Evolutionary conservation across 2,888 invertebrate species (phyloP).

Genomic region (Rhamphomyia laevipes): DNA sequence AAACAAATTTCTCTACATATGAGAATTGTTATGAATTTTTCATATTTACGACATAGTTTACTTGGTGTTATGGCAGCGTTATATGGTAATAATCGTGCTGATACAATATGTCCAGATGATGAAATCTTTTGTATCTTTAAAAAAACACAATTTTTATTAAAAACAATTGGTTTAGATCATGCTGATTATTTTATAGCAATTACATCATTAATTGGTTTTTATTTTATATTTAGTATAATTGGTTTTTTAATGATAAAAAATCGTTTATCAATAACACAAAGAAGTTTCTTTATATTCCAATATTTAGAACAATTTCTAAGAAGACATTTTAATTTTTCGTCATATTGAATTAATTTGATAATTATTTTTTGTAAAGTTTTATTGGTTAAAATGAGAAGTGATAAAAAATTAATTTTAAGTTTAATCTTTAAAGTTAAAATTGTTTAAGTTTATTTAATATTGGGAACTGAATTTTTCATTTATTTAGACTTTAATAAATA

Average conservation of each 20-base stretch:
- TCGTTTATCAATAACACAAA: conserved; percentile 45
- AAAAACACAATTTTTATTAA: conserved; percentile 60
- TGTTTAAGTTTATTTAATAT: no score
- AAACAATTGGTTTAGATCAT: conserved; percentile 61
- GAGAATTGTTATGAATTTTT: conserved; percentile 65
- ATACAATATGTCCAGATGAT: conserved; percentile 59
- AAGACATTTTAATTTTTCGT: conserved; percentile 43
- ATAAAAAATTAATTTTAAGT: no score
- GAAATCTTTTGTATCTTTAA: conserved; percentile 66
- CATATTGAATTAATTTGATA: conserved; percentile 21
- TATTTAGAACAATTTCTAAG: conserved; percentile 60
- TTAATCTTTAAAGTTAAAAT: no score
- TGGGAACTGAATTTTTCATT: no score
- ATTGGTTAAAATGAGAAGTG: no score
- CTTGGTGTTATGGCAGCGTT: conserved; percentile 71
- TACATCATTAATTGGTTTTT: conserved; percentile 54
- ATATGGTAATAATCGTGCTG: conserved; percentile 63
- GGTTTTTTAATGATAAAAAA: conserved; percentile 63
- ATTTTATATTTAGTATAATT: conserved; percentile 51
- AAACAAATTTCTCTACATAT: conserved; percentile 61
- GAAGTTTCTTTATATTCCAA: conserved; percentile 42
- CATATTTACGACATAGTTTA: conserved; percentile 69
- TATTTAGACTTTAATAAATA: no score
- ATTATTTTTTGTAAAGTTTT: no score
- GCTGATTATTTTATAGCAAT: conserved; percentile 57